Evolutionary conservation across 2,797 vertebrate genomes (phyloP).

Genomic region (Pipistrellus pygmaeus): DNA sequence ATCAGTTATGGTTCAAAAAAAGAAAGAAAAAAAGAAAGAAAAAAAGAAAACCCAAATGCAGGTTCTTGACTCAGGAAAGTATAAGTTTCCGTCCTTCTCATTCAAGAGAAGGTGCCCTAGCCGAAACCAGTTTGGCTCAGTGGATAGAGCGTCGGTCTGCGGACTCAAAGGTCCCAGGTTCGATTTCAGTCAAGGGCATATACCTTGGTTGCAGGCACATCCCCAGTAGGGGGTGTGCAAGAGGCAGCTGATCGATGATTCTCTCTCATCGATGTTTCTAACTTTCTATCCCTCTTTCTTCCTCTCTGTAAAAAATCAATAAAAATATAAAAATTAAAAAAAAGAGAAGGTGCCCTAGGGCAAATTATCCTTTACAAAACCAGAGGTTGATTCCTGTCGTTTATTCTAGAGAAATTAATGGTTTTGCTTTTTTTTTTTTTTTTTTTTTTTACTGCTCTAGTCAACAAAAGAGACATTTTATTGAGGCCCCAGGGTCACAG

Average conservation of each 20-base stretch:
- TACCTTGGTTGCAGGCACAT: too few relatives aligned
- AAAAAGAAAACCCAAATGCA: neutral
- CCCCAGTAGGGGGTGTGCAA: too few relatives aligned
- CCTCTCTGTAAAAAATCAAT: too few relatives aligned
- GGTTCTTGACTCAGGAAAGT: neutral
- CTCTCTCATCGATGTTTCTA: too few relatives aligned
- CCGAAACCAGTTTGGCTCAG: too few relatives aligned
- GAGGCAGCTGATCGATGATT: too few relatives aligned
- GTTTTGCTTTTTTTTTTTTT: neutral
- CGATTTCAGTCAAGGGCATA: too few relatives aligned
- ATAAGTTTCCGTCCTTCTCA: neutral
- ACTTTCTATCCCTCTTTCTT: too few relatives aligned
- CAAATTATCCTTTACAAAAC: neutral
- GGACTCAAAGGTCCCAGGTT: too few relatives aligned
- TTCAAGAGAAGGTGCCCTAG: neutral
- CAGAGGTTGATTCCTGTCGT: conserved; percentile 16
- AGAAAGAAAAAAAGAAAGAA: too few relatives aligned
- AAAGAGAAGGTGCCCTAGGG: neutral
- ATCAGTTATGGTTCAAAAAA: conserved; percentile 37
- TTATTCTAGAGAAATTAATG: conserved; percentile 26
- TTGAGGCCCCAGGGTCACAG: neutral
- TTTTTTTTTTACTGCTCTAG: neutral
- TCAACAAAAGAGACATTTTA: neutral
- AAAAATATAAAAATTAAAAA: too few relatives aligned
- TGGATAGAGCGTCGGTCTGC: too few relatives aligned